Evolutionary conservation across 2,888 invertebrate species (phyloP), one percentile per base, ranked within the genome.

Genomic region (Branchellion lobata): DNA sequence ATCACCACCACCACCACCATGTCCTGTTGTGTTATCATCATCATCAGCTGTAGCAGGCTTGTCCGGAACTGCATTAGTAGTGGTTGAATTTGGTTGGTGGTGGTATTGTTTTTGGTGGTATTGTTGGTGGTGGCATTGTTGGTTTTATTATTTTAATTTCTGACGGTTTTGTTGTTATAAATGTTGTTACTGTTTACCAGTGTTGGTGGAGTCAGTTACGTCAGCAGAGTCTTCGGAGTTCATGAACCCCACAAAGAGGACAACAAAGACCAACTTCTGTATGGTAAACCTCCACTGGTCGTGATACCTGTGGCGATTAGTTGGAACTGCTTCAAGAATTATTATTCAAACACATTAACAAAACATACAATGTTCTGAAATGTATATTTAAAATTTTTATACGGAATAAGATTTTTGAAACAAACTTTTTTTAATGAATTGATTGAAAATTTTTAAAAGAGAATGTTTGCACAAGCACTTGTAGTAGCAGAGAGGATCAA

Each of bases 211-310:
- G n/a, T n/a, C n/a, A n/a, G n/a, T n/a, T n/a, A n/a, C n/a, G n/a
- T n/a, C n/a, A n/a, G n/a, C n/a, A n/a, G n/a, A n/a, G n/a, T n/a
- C 89, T 0, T 93, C 93, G 24, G 90, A 90, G 88, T 94, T 57
- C 27, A 77, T 29, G 53, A 77, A 77, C 21, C 31, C 93, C 82
- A 96, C 89, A 89, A 93, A 96, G 75, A 93, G 90, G 72, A 92
- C 91, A 21, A 93, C 88, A 87, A 92, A 95, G 80, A 93, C 92
- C 83, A 94, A 90, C 71, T 93, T 90, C 86, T 95, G 95, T 0
- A 92, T 93, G 81, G 92, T 91, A 85, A 90, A 92, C 57, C 92
- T 90, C 95, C 95, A 96, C 84, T 93, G 93, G 84, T 95, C 95
- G 83, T 93, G 92, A 86, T 92, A 96, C 84, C 93, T 88, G 82